These are phyloP conservation scores for Micoletzkya japonica DNA, from an alignment of 2,888 invertebrate species.

Conservation along the genomic window DNA sequence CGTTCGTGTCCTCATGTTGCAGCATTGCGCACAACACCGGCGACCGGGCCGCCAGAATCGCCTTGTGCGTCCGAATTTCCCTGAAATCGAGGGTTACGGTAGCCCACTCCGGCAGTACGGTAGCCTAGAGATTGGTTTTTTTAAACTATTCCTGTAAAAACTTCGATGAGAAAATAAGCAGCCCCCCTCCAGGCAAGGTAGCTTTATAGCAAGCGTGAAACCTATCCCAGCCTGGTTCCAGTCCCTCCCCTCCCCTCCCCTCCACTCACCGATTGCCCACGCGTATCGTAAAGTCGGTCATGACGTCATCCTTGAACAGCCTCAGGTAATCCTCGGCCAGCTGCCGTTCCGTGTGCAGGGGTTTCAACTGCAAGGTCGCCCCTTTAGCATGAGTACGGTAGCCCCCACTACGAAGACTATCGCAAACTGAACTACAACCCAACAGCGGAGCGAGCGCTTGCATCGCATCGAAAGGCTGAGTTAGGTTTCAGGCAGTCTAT, in stretches of 20 bases:
- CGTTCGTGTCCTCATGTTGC: slow-evolving; percentile 59
- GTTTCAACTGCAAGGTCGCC: slow-evolving; percentile 23
- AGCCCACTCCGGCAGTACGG: background rate
- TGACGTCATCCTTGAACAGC: slow-evolving; percentile 53
- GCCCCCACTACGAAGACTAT: too few relatives aligned
- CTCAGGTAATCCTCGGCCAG: slow-evolving; percentile 58
- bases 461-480: too few relatives aligned
- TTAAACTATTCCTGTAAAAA: too few relatives aligned
- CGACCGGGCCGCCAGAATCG: slow-evolving; percentile 61
- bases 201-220: background rate
- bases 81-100: slow-evolving; percentile 29
- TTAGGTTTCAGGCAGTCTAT: too few relatives aligned
- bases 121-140: background rate
- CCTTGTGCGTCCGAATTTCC: slow-evolving; percentile 58
- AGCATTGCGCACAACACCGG: slow-evolving; percentile 63
- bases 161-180: slow-evolving; percentile 7
- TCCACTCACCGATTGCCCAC: slow-evolving; percentile 27
- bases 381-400: too few relatives aligned
- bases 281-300: slow-evolving; percentile 61
- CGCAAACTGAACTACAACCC: too few relatives aligned
- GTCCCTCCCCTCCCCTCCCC: background rate
- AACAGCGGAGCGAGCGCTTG: too few relatives aligned
- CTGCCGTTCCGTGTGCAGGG: slow-evolving; percentile 36
- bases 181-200: background rate
- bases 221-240: background rate